Base-by-base conservation (phyloP, 1,140 invertebrate species). In the Aradophagus sp. region DNA sequence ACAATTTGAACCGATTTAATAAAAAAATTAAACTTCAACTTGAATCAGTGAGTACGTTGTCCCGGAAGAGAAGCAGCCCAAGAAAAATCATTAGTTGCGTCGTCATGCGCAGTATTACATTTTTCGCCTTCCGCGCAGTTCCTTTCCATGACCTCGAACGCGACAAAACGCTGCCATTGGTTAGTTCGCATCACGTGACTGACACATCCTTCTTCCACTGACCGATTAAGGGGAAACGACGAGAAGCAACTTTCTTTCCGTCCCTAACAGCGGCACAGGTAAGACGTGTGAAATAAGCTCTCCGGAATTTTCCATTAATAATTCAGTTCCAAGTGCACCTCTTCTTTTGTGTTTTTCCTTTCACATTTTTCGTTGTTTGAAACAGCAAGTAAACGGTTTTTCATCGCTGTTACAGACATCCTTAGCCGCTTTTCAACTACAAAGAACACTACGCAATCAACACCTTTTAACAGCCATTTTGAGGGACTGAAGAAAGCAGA, bases 201-300 rank as follows among this genome's bases (percentile, higher is more conserved):
- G 44, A 31, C n/a, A n/a, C n/a, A n/a, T n/a, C n/a, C 8, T 8
- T 23, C 20, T 4, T 23, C 8, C 20, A 23, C 4, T 8, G 20
- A 8, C 4, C 4, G 34, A 32, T 8, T 34, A 14, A 14, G 7
- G n/a, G 41, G 7, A 27, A 19, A 15, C 7, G 14, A 15, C 41
- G 29, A 13, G 12, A 31, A 32, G 41, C 27, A 45, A 45, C 41
- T 6, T 32, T 34, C 81, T 83, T 83, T 83, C 79, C 76, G 80
- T 82, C 75, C 77, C 75, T 68, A 77, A 31, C 66, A 65, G 73
- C 75, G 75, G 79, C 69, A 75, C 77, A 73, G 78, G 81, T 83
- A 77, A 75, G 80, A 77, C 47, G 17, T 41, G 5, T 66, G 42
- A 1, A 10, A 6, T 6, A 32, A 10, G 20, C 38, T 17, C 8